Evolutionary conservation across 2,113 vertebrate species (phyloP).

Genomic region (Tamias sibiricus): DNA sequence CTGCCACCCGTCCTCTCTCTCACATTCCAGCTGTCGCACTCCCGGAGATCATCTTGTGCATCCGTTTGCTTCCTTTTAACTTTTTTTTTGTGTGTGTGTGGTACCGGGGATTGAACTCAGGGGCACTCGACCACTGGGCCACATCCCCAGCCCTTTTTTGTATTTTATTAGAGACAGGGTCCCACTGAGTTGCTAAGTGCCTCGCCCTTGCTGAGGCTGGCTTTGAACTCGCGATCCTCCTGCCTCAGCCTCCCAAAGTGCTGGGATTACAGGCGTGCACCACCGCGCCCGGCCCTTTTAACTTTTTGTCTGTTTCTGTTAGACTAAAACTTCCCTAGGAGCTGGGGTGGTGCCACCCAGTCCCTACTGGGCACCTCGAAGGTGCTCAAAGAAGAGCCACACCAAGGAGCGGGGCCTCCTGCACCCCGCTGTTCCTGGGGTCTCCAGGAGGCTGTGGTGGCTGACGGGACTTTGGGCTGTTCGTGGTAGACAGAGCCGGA

Average conservation of each 20-base stretch:
- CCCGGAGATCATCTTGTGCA: background rate
- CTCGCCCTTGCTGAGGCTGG: no score
- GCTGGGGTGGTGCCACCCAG: background rate
- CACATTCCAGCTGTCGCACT: background rate
- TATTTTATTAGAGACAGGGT: no score
- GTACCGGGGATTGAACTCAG: no score
- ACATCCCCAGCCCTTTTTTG: no score
- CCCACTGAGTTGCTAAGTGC: no score
- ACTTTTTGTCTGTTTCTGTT: background rate
- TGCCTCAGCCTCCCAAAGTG: no score
- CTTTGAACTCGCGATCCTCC: no score
- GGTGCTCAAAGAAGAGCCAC: background rate
- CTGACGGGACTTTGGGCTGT: background rate
- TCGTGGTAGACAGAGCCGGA: no score
- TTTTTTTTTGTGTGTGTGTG: no score
- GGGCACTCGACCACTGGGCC: no score
- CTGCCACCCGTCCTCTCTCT: background rate
- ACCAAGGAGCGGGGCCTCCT: rapidly evolving
- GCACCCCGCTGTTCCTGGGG: rapidly evolving
- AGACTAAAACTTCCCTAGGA: background rate
- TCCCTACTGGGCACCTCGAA: background rate
- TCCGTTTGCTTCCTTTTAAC: background rate
- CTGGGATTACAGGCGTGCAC: no score
- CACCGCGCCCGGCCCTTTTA: no score
- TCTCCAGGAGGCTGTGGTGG: background rate